A percentile compares a stretch with the other conserved stretches of the same genome.
phyloP scores from a whole-genome alignment of 2,888 invertebrate species.

The Hyposoter didymator region DNA sequence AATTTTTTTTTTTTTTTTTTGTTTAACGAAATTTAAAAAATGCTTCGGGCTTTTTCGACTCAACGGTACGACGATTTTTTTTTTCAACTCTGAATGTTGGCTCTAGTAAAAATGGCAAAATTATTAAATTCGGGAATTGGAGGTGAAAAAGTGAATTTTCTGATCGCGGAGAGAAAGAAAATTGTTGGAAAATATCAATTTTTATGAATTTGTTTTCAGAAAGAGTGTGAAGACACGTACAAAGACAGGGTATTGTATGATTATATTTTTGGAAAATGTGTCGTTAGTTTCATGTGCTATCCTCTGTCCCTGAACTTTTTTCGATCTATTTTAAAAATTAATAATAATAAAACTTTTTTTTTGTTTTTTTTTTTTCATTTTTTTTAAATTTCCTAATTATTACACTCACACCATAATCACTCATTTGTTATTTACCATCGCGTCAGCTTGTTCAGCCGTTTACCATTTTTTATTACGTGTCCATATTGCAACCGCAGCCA shows the following conservation, averaged over 20 bases:
- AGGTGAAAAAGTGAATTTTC: constrained; percentile 32
- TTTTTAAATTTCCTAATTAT: constrained; percentile 74
- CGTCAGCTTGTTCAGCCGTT: constrained; percentile 78
- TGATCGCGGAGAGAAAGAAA: constrained; percentile 52
- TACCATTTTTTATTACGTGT: constrained; percentile 74
- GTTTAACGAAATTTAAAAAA: background rate
- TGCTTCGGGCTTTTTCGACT: background rate
- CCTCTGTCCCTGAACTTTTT: constrained; percentile 74
- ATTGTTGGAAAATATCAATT: constrained; percentile 77
- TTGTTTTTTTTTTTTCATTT: constrained; percentile 60
- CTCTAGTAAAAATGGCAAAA: background rate
- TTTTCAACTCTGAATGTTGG: background rate
- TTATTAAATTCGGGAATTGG: constrained; percentile 6
- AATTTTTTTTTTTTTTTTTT: background rate
- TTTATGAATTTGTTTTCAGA: constrained; percentile 88
- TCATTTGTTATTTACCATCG: constrained; percentile 73
- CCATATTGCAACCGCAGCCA: constrained; percentile 75
- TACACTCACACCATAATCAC: constrained; percentile 80
- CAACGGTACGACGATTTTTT: background rate
- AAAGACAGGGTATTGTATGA: constrained; percentile 91
- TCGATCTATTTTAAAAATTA: constrained; percentile 75
- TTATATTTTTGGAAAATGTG: constrained; percentile 84
- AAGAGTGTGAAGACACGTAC: constrained; percentile 93
- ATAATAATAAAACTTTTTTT: constrained; percentile 44
- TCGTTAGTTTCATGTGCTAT: constrained; percentile 84